Base-by-base conservation (phyloP, 37 sponge, comb jelly and placozoan genomes). In the Aphrocallistes beatrix region DNA sequence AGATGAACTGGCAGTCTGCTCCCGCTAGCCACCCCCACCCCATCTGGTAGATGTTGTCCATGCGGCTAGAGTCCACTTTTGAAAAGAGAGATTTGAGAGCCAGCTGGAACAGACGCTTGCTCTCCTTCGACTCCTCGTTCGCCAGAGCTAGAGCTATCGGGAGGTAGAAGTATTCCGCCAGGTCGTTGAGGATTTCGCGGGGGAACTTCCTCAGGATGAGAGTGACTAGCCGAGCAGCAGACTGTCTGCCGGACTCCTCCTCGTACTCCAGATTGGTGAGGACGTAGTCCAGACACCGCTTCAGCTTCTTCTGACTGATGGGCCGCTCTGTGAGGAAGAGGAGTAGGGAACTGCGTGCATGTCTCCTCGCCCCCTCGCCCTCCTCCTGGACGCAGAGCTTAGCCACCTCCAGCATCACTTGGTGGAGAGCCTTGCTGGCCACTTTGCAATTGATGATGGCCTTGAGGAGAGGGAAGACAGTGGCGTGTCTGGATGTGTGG, bases 391-490 rank as follows among this genome's bases (percentile, higher is more conserved):
- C 34, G 34, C 75, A 60, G 28, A 60, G 75, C 21, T 13, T 3
- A 30, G 75, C 75, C 34, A 60, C 75, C 34, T 60, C 32, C 75
- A 19, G 25, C 75, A 60, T 60, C 34, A 60, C 28, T 13, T 60
- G 75, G 3, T 30, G 34, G 17, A 60, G 75, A 13, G 21, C 6
- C 75, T 13, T 3, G 34, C 25, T 13, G 3, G 28, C 75, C 34
- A 13, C 75, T 13, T 13, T 13, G 34, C 75, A 6, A 6, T 30
- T 3, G 25, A 60, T 60, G 34, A 60, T 3, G 34, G 75, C 96
- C 90, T 90, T 92, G 34, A 96, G 90, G 34, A 96, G 88, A 38
- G 96, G 91, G 48, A 94, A 96, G 39, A 93, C 96, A 0, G 96
- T 92, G 37, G 85, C 81, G 37, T 93, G 94, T 32, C 96, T 50